Conservation (phyloP, 1,140 invertebrate genomes). For the Drosophila nigromelanica region DNA sequence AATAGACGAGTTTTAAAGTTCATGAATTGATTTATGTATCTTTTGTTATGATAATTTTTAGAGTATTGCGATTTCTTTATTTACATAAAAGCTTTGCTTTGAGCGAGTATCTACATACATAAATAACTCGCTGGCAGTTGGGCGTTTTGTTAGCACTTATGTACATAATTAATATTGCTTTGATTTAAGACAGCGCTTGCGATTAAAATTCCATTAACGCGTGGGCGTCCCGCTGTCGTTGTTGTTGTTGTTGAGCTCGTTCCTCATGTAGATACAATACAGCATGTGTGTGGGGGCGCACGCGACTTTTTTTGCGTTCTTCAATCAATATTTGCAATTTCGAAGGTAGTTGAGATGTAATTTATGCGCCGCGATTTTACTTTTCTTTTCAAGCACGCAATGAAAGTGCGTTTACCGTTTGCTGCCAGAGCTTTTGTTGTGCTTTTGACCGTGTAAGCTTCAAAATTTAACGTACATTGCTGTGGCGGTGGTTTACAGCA, state of each 20-base stretch:
- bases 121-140: slow-evolving; percentile 31
- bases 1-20: slow-evolving; percentile 19
- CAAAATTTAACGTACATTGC: slow-evolving; percentile 35
- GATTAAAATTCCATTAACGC: slow-evolving; percentile 43
- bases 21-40: slow-evolving; percentile 36
- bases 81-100: slow-evolving; percentile 28
- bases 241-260: slow-evolving; percentile 12
- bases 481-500: slow-evolving; percentile 9
- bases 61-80: slow-evolving; percentile 3
- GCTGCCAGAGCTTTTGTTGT: not conserved
- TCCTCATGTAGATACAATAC: slow-evolving; percentile 4
- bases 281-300: slow-evolving; percentile 20
- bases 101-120: slow-evolving; percentile 10
- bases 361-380: slow-evolving; percentile 5
- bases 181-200: slow-evolving; percentile 24
- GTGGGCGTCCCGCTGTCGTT: slow-evolving; percentile 31
- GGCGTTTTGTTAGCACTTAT: slow-evolving; percentile 14
- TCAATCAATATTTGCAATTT: slow-evolving; percentile 45
- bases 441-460: slow-evolving; percentile 13
- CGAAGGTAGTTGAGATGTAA: slow-evolving; percentile 10
- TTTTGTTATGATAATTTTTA: slow-evolving; percentile 29
- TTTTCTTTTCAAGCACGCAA: slow-evolving; percentile 24
- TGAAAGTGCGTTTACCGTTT: slow-evolving; percentile 19
- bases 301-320: slow-evolving; percentile 38
- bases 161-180: slow-evolving; percentile 42